Conservation (phyloP, 2,113 vertebrate genomes). For the Plectropomus leopardus region DNA sequence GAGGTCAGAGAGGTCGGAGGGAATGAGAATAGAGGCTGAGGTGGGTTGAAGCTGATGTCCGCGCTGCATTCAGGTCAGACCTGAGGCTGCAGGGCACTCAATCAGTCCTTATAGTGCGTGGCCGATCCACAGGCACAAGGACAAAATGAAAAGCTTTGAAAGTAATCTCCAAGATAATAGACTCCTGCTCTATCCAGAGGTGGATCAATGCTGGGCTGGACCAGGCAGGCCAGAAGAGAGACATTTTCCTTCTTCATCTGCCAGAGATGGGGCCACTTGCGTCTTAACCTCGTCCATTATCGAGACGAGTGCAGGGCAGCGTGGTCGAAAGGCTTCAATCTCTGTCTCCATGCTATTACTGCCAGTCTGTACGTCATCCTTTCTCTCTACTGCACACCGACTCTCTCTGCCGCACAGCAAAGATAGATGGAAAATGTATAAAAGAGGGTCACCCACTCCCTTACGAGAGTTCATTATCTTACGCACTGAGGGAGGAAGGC, state of each 20-base stretch:
- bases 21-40: conserved; percentile 40
- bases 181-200: conserved; percentile 64
- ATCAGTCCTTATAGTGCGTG: conserved; percentile 58
- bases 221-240: conserved; percentile 46
- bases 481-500: conserved; percentile 49
- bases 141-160: conserved; percentile 73
- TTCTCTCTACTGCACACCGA: conserved; percentile 30
- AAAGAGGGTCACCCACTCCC: conserved; percentile 56
- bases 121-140: conserved; percentile 53
- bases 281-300: conserved; percentile 66
- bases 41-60: conserved; percentile 42
- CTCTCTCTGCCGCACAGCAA: conserved; percentile 26
- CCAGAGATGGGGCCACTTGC: conserved; percentile 43
- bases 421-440: conserved; percentile 63
- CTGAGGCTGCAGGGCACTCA: conserved; percentile 47
- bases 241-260: conserved; percentile 66
- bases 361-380: conserved; percentile 34
- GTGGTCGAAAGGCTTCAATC: conserved; percentile 50
- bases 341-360: conserved; percentile 57
- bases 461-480: conserved; percentile 69
- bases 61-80: conserved; percentile 45
- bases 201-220: conserved; percentile 73
- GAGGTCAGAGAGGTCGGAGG: conserved; percentile 45
- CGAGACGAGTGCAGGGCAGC: conserved; percentile 27
- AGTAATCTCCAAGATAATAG: conserved; percentile 82